Base-by-base conservation (phyloP, 1,140 invertebrate genomes). In the Papilio polytes region DNA sequence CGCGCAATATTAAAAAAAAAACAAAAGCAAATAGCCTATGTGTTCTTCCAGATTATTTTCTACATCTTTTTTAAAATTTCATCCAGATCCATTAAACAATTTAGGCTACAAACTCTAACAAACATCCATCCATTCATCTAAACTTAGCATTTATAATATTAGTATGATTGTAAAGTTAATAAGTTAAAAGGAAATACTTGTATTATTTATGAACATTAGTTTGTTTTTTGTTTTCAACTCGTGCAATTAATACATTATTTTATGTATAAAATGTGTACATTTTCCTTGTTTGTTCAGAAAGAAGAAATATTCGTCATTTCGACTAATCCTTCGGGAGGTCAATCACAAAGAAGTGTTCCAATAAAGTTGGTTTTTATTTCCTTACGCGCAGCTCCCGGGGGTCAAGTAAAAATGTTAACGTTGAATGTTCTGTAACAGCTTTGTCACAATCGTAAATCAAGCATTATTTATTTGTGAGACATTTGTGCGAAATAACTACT, bases 331-430 rank as follows among this genome's bases (percentile, higher is more conserved):
- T 74, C 41, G 20, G 20, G 18, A 76, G 74, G n/a, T 26, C 8
- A 48, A 26, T 76, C 44, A 76, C 46, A 51, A 51, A 76, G 44
- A 76, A 46, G 74, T 46, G 12, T 51, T 53, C 46, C 74, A 76
- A 76, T 76, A 53, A 76, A 76, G 44, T 76, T 46, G 18, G 36
- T 74, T 76, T 76, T 76, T 76, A 76, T 76, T 76, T 76, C 74
- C 44, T 46, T 51, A 26, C 18, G 44, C 73, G 12, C 44, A 15
- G 46, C n/a, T 76, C 74, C 74, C 74, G 44, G 51, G 74, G 74
- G 74, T 76, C 44, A 51, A 48, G 41, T 76, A 76, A 76, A 76
- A 76, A 76, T 76, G 74, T 76, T 76, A 51, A 76, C 46, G 74
- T 76, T 76, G 74, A 48, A 76, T 31, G 44, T 46, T 41, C 41